Evolutionary conservation across 2,113 vertebrate genomes (phyloP).

Genomic region (Aegypius monachus): DNA sequence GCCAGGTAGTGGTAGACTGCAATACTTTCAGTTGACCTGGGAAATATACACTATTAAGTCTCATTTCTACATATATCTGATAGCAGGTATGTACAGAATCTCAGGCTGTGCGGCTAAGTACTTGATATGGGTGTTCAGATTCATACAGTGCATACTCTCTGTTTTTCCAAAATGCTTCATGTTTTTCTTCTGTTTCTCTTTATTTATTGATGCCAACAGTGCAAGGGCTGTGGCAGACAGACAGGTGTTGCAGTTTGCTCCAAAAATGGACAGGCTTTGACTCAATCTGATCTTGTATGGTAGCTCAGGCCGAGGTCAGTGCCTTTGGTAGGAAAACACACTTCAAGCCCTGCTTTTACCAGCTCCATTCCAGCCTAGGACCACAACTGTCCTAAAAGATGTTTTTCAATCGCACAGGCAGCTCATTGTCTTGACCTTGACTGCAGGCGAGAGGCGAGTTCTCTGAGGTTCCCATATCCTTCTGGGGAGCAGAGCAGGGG

Average conservation of each 20-base stretch:
- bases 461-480: background rate
- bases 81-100: background rate
- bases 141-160: background rate
- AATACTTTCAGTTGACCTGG: background rate
- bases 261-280: background rate
- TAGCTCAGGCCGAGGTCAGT: background rate
- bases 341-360: background rate
- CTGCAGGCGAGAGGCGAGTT: background rate
- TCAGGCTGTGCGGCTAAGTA: background rate
- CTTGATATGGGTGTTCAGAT: background rate
- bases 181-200: background rate
- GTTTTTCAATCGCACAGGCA: background rate
- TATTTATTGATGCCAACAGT: background rate
- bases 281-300: background rate
- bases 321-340: background rate
- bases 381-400: background rate
- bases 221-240: background rate
- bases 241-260: background rate
- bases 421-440: background rate
- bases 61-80: background rate
- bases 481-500: background rate
- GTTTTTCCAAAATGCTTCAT: background rate
- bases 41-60: background rate
- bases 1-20: background rate
- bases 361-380: background rate